These are phyloP conservation scores for Pocillopora verrucosa DNA, from an alignment of 64 coral and sea anemone genomes.

Conservation along the genomic window DNA sequence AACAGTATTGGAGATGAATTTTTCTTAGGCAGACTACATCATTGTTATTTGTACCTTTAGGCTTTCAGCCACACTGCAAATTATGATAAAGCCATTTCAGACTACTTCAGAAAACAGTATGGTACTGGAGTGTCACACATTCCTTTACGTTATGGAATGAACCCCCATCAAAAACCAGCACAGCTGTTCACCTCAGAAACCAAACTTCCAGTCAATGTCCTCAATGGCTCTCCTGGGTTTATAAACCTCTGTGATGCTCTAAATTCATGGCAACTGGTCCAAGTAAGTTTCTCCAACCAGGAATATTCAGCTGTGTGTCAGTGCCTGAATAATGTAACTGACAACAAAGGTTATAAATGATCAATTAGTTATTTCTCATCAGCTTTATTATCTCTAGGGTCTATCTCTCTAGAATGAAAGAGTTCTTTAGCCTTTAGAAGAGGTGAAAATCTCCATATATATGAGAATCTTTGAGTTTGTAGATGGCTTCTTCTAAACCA, in stretches of 20 bases:
- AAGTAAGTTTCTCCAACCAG: constrained; percentile 33
- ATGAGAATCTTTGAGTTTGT: too few relatives aligned
- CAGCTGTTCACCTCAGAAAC: constrained; percentile 82
- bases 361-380: too few relatives aligned
- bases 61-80: constrained; percentile 92
- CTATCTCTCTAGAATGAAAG: too few relatives aligned
- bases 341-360: too few relatives aligned
- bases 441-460: too few relatives aligned
- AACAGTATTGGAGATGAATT: not conserved
- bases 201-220: constrained; percentile 82
- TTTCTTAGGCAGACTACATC: not conserved
- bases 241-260: constrained; percentile 99
- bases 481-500: too few relatives aligned
- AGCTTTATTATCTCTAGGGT: too few relatives aligned
- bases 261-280: constrained; percentile 96
- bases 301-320: too few relatives aligned
- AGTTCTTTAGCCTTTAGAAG: too few relatives aligned
- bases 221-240: constrained; percentile 96
- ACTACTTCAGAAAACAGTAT: constrained; percentile 95
- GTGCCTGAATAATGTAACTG: too few relatives aligned
- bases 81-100: constrained; percentile 94
- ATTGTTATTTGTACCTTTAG: constrained; percentile 31
- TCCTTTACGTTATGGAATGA: constrained; percentile 94
- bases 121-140: constrained; percentile 85
- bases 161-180: constrained; percentile 96